Evolutionary conservation across 2,113 vertebrate species (phyloP), one percentile per base, ranked within the genome.

Genomic region (Trinectes maculatus): DNA sequence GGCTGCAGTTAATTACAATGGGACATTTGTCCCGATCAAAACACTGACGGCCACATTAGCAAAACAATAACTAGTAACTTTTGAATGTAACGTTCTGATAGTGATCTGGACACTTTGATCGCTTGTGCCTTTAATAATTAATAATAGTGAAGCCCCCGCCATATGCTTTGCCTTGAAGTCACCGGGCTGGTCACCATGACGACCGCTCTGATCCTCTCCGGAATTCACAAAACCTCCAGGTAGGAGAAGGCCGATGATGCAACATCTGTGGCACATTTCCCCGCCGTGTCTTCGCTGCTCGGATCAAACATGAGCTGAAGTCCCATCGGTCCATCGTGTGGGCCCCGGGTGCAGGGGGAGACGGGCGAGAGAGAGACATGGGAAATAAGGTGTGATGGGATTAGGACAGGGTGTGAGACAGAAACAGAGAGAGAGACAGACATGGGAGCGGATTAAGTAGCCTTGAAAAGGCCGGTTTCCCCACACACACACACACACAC

Each of bases 391-490:
- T 58, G 54, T 28, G 29, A 73, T n/a, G n/a, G n/a, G n/a, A n/a
- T n/a, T n/a, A n/a, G n/a, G n/a, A n/a, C n/a, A n/a, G n/a, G n/a
- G n/a, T n/a, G n/a, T n/a, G 71, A 49, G 67, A 62, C 21, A 25
- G 36, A 34, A 65, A 71, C 67, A 46, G 16, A 48, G 59, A 37
- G 37, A 37, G 36, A 52, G 60, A 39, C 58, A 42, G 64, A 65
- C 69, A 9, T 51, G 80, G 66, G 84, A 88, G 77, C 46, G 61
- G 78, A 86, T 89, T 78, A 89, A 84, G 83, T 81, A 77, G 81
- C 87, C 86, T 86, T 74, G 71, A 83, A 72, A 61, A 89, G 75
- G 80, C 90, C 89, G 84, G 82, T 90, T 90, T 84, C 71, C 84
- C 89, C 89, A 92, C 92, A 93, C n/a, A 44, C 42, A 22, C 18